These are phyloP conservation scores for Cydia pomonella DNA, from an alignment of 1,140 invertebrate species.

Conservation along the genomic window DNA sequence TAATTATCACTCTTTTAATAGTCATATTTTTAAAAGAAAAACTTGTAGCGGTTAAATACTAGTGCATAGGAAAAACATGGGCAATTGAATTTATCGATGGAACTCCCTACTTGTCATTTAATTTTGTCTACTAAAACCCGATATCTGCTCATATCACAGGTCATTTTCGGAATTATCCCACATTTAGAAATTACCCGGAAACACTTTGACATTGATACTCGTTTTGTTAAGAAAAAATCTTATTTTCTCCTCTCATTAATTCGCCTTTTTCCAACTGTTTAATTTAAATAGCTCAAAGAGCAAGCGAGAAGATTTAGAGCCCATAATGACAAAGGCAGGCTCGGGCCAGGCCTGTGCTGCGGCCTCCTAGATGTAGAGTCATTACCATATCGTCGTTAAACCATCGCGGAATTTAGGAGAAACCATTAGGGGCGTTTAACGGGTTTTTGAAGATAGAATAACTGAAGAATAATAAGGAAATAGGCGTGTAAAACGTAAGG, in stretches of 20 bases:
- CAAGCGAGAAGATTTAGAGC: conserved; percentile 18
- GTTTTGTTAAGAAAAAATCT: background rate
- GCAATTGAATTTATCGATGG: too few species aligned
- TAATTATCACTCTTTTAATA: too few species aligned
- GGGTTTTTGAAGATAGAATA: conserved; percentile 15
- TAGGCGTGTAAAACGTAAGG: conserved; percentile 5
- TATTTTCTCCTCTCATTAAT: background rate
- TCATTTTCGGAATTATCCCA: too few species aligned
- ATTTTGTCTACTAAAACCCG: too few species aligned
- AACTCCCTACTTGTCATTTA: too few species aligned
- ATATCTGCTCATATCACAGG: too few species aligned
- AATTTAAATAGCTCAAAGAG: conserved; percentile 30
- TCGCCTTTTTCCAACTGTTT: conserved; percentile 12
- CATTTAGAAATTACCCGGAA: too few species aligned
- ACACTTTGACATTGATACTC: too few species aligned
- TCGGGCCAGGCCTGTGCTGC: background rate
- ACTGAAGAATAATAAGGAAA: conserved; percentile 19
- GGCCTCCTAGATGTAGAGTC: background rate
- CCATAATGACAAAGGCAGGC: conserved; percentile 30
- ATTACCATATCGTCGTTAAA: conserved; percentile 20
- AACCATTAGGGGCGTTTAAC: conserved; percentile 12
- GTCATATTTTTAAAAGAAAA: too few species aligned
- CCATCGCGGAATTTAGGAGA: conserved; percentile 24
- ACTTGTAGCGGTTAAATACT: too few species aligned
- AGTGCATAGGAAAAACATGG: too few species aligned